Base-by-base conservation (phyloP, 2,888 invertebrate genomes). In the Catocala fraxini region DNA sequence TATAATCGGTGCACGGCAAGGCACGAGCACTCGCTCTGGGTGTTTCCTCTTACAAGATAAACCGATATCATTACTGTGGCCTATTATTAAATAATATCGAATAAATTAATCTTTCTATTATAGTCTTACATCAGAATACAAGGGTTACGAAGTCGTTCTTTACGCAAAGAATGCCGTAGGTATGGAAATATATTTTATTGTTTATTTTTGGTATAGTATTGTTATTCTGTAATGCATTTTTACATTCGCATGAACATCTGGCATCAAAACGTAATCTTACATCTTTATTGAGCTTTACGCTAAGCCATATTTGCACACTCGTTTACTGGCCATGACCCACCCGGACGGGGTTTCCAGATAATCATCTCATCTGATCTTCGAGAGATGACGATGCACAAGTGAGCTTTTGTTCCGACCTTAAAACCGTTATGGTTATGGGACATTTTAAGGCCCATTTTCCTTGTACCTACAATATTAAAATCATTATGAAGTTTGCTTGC, bases 301-400 rank as follows among this genome's bases (percentile, higher is more conserved):
- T 68, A 68, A 71, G 65, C 73, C 74, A 70, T 82, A 80, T 77
- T 81, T 81, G 78, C 79, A 77, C 79, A 83, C 83, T 80, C 80
- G 79, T 80, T 83, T 73, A 73, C 76, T 75, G 77, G 72, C 80
- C 81, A 79, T 86, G 87, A 84, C 87, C 85, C 77, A 83, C 79
- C 77, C 83, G 80, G 81, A 79, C 79, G 73, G 70, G 71, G 68
- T 56, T 72, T 74, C 70, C 67, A 74, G 84, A 84, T 86, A 82
- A 77, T 75, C 79, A 87, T 87, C 85, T 83, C 78, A 79, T 81
- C 81, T 75, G 83, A 86, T 84, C 79, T 75, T 74, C 74, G 68
- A 58, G 49, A 67, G 71, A 80, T 77, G 81, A 80, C 81, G 75
- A 73, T 82, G 81, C 81, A 82, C 81, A 82, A 83, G 82, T 86